A percentile compares a stretch with the other conserved stretches of the same genome.
Evolutionary conservation across 1,140 invertebrate genomes (phyloP).

Genomic region (Sogatella furcifera): DNA sequence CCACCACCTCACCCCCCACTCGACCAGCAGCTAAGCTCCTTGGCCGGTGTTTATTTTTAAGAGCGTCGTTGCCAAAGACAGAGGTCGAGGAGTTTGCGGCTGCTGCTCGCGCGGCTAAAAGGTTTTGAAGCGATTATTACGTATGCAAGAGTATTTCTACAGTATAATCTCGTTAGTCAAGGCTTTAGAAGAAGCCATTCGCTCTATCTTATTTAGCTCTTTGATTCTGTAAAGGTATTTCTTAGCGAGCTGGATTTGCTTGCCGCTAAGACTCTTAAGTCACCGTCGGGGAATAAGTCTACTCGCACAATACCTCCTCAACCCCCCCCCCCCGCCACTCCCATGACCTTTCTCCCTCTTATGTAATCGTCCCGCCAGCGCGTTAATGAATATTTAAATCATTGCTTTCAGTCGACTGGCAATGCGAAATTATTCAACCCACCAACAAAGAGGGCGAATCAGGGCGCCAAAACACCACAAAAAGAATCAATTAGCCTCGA

Average conservation of each 20-base stretch:
- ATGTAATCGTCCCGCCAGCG: neutral
- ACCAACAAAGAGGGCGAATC: no score
- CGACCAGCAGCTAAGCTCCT: conserved; percentile 6
- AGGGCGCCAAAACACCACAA: no score
- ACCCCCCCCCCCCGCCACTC: conserved; percentile 6
- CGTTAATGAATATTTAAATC: no score
- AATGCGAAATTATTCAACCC: no score
- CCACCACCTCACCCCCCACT: neutral
- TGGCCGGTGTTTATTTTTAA: conserved; percentile 1
- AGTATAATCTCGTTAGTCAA: conserved; percentile 24
- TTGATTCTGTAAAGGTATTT: conserved; percentile 22
- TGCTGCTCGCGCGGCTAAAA: conserved; percentile 15
- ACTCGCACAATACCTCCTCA: conserved; percentile 5
- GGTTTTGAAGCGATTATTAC: conserved; percentile 23
- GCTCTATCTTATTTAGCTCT: conserved; percentile 22
- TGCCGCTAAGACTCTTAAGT: conserved; percentile 18
- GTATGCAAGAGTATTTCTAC: conserved; percentile 25
- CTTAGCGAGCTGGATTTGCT: conserved; percentile 18
- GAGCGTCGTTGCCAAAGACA: neutral
- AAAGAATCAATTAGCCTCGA: no score
- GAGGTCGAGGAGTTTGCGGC: neutral
- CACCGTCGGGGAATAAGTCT: conserved; percentile 1
- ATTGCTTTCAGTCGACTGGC: no score
- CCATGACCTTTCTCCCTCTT: conserved; percentile 1
- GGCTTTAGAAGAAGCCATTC: conserved; percentile 22